Base-by-base conservation (phyloP, 2,113 vertebrate species). In the Numenius arquata region DNA sequence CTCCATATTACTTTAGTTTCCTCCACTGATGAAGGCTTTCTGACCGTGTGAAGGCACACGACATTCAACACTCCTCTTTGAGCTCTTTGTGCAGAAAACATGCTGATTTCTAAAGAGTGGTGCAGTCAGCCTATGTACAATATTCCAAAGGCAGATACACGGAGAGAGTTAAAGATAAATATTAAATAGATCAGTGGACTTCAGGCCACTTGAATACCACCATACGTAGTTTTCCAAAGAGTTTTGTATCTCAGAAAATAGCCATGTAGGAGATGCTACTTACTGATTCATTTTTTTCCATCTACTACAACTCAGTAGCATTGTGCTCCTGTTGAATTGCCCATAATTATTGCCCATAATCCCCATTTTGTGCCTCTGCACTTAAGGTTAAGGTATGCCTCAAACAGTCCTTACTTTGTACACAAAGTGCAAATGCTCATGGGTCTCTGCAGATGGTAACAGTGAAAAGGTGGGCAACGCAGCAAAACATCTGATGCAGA, bases 21-120 rank as follows among this genome's bases (percentile, higher is more conserved):
- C 30, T 66, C 26, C 11, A 36, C 16, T 18, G 23, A 61, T n/a
- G 7, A 40, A 56, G 50, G 8, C 7, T 55, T 88, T 55, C 71
- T 66, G 36, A n/a, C 20, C 41, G 4, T 0, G 3, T 34, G 30
- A 50, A 82, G 61, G n/a, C 38, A 73, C 70, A 26, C 8, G 16
- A 34, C 21, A 5, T 13, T n/a, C 62, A 87, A 4, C 43, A 7
- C 38, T 27, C 26, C 65, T 27, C 65, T 25, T 14, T 11, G 50
- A 80, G 29, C 48, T 10, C 26, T 47, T 29, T 22, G 22, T 48
- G 58, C 27, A 55, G n/a, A 25, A 43, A 56, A 58, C 15, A n/a
- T 5, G 8, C 6, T 0, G 0, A 9, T 59, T 62, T 56, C 77
- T 72, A 43, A 77, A 34, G 20, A 47, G 12, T 3, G 19, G 38